Evolutionary conservation across 2,113 vertebrate species (phyloP), one percentile per base, ranked within the genome.

Genomic region (Psilopsiagon aurifrons): DNA sequence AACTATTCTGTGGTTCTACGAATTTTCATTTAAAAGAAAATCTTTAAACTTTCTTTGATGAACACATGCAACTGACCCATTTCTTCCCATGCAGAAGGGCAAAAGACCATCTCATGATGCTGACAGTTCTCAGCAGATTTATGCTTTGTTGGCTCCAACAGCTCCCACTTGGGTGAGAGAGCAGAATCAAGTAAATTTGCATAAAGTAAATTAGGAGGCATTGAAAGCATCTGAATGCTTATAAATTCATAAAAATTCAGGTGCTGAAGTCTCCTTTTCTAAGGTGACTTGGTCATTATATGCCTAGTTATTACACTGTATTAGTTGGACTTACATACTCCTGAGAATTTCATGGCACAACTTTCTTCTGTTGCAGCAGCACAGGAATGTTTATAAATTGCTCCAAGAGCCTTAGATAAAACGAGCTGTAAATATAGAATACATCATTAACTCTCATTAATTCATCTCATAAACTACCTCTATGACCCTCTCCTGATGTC

Each of bases 361-460:
- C 28, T 51, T 91, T 55, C 52, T 87, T 73, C 73, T 68, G 24
- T 37, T 73, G 44, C 51, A 92, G 83, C 80, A 88, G 37, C 17
- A 37, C 46, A 35, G 44, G 6, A 47, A 18, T 43, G 9, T 64
- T 93, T 85, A 90, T 59, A 55, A 93, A 95, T 60, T 79, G n/a
- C 44, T 91, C 41, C 76, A 87, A 71, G 46, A 93, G 17, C 46
- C 33, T 81, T 24, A 68, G 57, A 94, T 85, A 60, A 95, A 85
- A 91, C n/a, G 54, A 62, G 59, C 66, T 70, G 68, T 67, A 92
- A 80, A 83, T 54, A 51, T 39, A 43, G 78, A 83, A 90, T 39
- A 54, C 35, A 46, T 70, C 62, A 44, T 80, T 74, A 88, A 15
- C 9, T 88, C 85, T 96, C 68, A 83, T 94, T 91, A 95, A 86